phyloP scores from a whole-genome alignment of 2,888 invertebrate genomes.

The Drosophila mercatorum region DNA sequence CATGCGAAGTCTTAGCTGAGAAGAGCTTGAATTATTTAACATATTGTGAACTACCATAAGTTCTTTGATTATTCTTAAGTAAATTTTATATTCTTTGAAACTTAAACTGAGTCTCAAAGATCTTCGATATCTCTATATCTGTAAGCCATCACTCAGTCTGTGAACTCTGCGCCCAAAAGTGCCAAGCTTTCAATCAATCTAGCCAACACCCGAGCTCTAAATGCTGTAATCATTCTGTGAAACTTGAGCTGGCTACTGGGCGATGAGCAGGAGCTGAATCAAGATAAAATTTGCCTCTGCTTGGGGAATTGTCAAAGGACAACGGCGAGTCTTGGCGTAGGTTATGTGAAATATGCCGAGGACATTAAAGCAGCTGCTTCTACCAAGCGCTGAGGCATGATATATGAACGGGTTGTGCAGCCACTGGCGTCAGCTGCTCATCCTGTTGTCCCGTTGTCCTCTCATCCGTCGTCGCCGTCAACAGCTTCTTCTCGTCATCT shows the following conservation, averaged over 20 bases:
- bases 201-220: conserved; percentile 21
- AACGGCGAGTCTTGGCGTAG: conserved; percentile 37
- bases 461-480: conserved; percentile 12
- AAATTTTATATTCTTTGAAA: neutral
- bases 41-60: neutral
- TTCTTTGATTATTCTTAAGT: neutral
- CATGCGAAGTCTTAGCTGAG: neutral
- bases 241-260: conserved; percentile 39
- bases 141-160: conserved; percentile 29
- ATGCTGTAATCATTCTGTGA: conserved; percentile 46
- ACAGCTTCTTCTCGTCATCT: conserved; percentile 62
- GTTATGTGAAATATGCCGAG: conserved; percentile 57
- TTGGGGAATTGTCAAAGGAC: conserved; percentile 40
- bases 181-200: neutral
- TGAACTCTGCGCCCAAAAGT: conserved; percentile 15
- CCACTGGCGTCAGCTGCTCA: conserved; percentile 24
- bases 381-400: conserved; percentile 28
- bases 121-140: no score
- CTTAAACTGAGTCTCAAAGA: no score
- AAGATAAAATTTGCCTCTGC: conserved; percentile 55
- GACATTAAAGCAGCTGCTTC: conserved; percentile 46
- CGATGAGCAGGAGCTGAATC: conserved; percentile 32
- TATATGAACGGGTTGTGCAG: conserved; percentile 29
- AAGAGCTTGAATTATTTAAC: neutral
- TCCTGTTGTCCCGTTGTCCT: neutral